Evolutionary conservation across 1,140 invertebrate genomes (phyloP).

Genomic region (Drosophila eugracilis): DNA sequence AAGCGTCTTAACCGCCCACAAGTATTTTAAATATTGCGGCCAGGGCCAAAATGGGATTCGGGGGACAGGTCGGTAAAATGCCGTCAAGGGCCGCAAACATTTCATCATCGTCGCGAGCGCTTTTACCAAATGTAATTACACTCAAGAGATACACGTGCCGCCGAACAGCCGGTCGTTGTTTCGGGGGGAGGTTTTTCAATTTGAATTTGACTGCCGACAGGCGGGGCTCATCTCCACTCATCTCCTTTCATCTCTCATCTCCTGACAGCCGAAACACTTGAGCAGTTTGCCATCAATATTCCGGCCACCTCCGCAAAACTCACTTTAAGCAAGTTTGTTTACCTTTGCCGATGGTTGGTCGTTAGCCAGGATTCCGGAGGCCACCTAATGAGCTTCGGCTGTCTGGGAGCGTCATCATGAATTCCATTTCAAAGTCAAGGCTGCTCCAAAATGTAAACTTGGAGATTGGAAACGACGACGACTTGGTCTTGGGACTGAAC

Average conservation of each 20-base stretch:
- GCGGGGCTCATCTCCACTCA: conserved; percentile 23
- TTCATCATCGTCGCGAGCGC: conserved; percentile 54
- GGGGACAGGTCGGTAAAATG: conserved; percentile 48
- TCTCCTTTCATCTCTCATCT: conserved; percentile 24
- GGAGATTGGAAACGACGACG: not conserved
- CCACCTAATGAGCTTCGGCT: conserved; percentile 61
- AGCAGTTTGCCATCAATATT: conserved; percentile 58
- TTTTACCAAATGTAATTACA: conserved; percentile 81
- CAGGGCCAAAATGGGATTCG: not conserved
- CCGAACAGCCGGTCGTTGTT: conserved; percentile 39
- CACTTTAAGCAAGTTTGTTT: conserved; percentile 58
- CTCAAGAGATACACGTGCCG: conserved; percentile 80
- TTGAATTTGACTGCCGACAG: conserved; percentile 63
- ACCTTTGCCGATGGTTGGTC: conserved; percentile 62
- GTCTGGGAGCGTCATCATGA: conserved; percentile 25
- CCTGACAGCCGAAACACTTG: conserved; percentile 35
- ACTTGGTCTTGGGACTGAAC: conserved; percentile 10
- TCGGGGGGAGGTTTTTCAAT: conserved; percentile 70
- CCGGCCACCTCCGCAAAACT: conserved; percentile 12
- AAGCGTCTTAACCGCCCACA: conserved; percentile 59
- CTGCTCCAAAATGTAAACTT: conserved; percentile 23
- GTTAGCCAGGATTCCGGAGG: conserved; percentile 53
- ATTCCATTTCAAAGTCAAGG: conserved; percentile 14
- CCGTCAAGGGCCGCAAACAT: conserved; percentile 58
- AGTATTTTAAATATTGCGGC: conserved; percentile 19